Base-by-base conservation (phyloP, 1,140 invertebrate species). In the Triops longicaudatus region DNA sequence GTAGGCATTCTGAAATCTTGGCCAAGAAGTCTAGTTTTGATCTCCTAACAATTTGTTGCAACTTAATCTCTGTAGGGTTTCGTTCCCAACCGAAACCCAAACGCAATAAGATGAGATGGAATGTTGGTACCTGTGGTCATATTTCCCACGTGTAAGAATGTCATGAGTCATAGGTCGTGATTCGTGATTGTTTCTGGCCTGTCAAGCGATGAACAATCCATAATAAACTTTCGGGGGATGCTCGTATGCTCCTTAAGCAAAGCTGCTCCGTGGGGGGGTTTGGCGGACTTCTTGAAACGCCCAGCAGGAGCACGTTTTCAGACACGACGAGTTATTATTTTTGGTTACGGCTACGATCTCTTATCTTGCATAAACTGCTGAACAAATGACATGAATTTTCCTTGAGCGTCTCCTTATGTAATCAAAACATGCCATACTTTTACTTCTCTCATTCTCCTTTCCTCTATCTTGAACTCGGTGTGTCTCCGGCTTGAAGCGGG, bases 251-350 rank as follows among this genome's bases (percentile, higher is more conserved):
- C 31, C 31, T 37, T 63, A 63, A 63, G 50, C 50, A 63, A 63
- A 63, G 50, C 50, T 63, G 50, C 50, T 63, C 50, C n/a, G 50
- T 17, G 50, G 50, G 50, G 50, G 50, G 50, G 50, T 63, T 22
- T 22, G 50, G 50, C 50, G 50, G 50, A 63, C 50, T 63, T 63
- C 50, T 63, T 63, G 50, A 63, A 63, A 63, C 50, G 50, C 50
- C 50, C 50, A 63, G 50, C 50, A 63, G 50, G 50, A 63, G 17
- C 10, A 63, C 50, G 50, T 3, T 37, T 63, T 63, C 17, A 63
- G 50, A 63, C 50, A 63, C 50, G 50, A 63, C 50, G 50, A 63
- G 50, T 63, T 63, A 63, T 63, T 63, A 63, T 63, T 63, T 63
- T 63, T 63, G 50, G 17, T 37, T 37, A 37, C 14, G 17, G 50